A percentile compares a stretch with the other conserved stretches of the same genome.
These are phyloP conservation scores for Esox lucius DNA, from an alignment of 2,797 vertebrate species.

Conservation along the genomic window DNA sequence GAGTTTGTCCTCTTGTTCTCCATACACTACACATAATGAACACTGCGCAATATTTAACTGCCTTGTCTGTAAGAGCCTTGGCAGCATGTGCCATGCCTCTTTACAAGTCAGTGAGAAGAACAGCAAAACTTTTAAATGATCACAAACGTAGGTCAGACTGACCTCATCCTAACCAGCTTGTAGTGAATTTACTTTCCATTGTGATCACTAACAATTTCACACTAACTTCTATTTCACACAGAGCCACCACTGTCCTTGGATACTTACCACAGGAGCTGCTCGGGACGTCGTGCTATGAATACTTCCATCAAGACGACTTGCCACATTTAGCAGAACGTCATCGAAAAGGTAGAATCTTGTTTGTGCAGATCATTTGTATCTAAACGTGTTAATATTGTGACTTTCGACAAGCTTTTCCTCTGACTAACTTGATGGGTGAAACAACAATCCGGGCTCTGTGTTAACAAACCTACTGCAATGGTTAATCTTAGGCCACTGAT, in stretches of 20 bases:
- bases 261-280: slow-evolving; percentile 94
- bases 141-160: not conserved
- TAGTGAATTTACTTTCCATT: not conserved
- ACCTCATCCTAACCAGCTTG: not conserved
- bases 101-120: not conserved
- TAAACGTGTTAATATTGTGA: not conserved
- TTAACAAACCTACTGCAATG: not conserved
- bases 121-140: too few relatives aligned
- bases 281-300: slow-evolving; percentile 95
- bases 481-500: too few relatives aligned
- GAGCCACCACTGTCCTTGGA: slow-evolving; percentile 90
- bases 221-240: slow-evolving; percentile 51
- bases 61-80: not conserved
- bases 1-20: not conserved
- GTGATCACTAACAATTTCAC: not conserved
- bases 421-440: not conserved
- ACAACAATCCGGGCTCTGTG: too few relatives aligned
- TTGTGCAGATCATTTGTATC: not conserved
- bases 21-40: not conserved
- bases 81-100: not conserved
- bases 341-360: slow-evolving; percentile 79
- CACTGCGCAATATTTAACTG: not conserved
- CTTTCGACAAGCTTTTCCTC: not conserved
- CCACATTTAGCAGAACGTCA: slow-evolving; percentile 88
- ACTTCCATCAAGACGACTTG: slow-evolving; percentile 94